Conservation (phyloP, 2,797 vertebrate genomes). For the Pangasius sanitwongsei region DNA sequence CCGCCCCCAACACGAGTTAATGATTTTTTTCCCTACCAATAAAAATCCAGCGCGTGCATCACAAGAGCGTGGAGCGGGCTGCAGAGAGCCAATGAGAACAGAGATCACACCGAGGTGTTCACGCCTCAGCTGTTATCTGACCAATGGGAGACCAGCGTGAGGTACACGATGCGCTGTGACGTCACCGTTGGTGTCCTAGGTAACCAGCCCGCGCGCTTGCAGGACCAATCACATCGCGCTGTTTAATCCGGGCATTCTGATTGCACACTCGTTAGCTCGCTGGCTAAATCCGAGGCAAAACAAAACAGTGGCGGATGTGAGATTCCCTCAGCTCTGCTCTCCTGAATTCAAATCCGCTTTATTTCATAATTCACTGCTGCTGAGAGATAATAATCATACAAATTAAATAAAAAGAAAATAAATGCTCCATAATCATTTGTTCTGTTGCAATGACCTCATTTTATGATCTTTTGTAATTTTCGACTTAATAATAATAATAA, state of each 20-base stretch:
- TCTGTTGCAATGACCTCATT: background rate
- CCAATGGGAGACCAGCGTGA: background rate
- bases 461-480: background rate
- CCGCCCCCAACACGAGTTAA: slow-evolving; percentile 52
- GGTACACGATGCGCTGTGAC: background rate
- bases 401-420: background rate
- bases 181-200: background rate
- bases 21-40: slow-evolving; percentile 64
- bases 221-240: background rate
- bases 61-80: slow-evolving; percentile 71
- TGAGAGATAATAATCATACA: background rate
- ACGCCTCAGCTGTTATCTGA: background rate
- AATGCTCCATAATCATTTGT: background rate
- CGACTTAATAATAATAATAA: background rate
- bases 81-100: slow-evolving; percentile 64
- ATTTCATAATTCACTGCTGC: background rate
- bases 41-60: slow-evolving; percentile 57
- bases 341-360: background rate
- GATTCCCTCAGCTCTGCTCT: background rate
- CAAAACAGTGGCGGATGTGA: background rate
- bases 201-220: background rate
- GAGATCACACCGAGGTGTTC: slow-evolving; percentile 23
- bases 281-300: background rate
- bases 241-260: background rate
- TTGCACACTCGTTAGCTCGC: background rate